phyloP scores from a whole-genome alignment of 2,888 invertebrate genomes.

The Callimorpha dominula region DNA sequence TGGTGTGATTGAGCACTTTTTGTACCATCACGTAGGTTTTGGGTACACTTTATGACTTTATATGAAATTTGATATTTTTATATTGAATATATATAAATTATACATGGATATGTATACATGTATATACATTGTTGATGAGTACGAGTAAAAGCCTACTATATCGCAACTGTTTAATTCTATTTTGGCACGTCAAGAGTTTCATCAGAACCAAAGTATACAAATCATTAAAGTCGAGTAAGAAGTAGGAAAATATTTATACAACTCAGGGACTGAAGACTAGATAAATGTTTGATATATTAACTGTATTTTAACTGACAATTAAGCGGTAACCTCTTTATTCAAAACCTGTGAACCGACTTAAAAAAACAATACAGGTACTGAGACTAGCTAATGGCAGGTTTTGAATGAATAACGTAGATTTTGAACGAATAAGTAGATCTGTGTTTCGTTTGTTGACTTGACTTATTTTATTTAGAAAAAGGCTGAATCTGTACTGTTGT shows the following conservation, averaged over 20 bases:
- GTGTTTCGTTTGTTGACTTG: slow-evolving; percentile 61
- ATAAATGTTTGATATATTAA: slow-evolving; percentile 86
- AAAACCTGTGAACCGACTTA: slow-evolving; percentile 83
- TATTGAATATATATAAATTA: slow-evolving; percentile 87
- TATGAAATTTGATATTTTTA: slow-evolving; percentile 87
- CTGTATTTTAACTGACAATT: slow-evolving; percentile 84
- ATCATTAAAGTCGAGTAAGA: slow-evolving; percentile 86
- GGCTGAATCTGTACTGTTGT: slow-evolving; percentile 73
- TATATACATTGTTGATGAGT: slow-evolving; percentile 87
- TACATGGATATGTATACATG: slow-evolving; percentile 87
- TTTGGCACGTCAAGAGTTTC: slow-evolving; percentile 86
- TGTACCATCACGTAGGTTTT: slow-evolving; percentile 87
- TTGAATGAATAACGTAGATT: slow-evolving; percentile 84
- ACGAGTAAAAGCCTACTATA: slow-evolving; percentile 85
- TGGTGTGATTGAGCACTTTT: slow-evolving; percentile 81
- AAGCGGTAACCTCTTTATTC: slow-evolving; percentile 82
- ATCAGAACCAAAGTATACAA: slow-evolving; percentile 87
- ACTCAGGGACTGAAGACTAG: slow-evolving; percentile 86
- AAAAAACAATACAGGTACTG: slow-evolving; percentile 78
- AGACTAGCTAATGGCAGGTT: slow-evolving; percentile 81
- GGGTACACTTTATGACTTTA: slow-evolving; percentile 87
- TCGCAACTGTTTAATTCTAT: slow-evolving; percentile 87
- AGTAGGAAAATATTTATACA: slow-evolving; percentile 87
- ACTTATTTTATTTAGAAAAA: slow-evolving; percentile 66
- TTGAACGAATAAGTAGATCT: slow-evolving; percentile 75